Evolutionary conservation across 2,888 invertebrate genomes (phyloP), one percentile per base, ranked within the genome.

Genomic region (Spisula solida): DNA sequence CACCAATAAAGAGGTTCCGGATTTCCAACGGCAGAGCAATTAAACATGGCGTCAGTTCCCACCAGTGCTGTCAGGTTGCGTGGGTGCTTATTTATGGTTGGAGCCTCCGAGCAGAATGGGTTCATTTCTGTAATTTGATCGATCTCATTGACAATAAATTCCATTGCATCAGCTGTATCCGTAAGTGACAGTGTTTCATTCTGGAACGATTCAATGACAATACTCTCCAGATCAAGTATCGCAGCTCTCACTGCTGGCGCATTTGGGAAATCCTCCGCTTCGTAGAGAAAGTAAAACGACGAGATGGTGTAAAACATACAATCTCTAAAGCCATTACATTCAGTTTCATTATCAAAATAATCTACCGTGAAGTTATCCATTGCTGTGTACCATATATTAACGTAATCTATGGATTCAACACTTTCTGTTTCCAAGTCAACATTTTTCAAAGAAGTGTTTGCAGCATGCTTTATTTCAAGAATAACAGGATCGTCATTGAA

Each of bases 261-360:
- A 34, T 90, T 84, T 41, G 80, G 75, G 75, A 83, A 56, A 6
- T 75, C 29, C 56, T 90, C 90, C 18, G 80, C 56, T 41, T 70
- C 55, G 48, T 90, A 88, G 2, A 90, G 41, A n/a, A 78, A 86
- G 70, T 88, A 87, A 47, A 90, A 81, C 10, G 78, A 29, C 16
- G 88, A 66, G 14, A 88, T 75, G 2, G 90, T 70, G 56, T 81
- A 88, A 16, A 86, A 87, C 4, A 87, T 29, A 25, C 90, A 90
- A 48, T 90, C 90, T 25, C 79, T 79, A 48, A 90, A 90, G 14
- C 47, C 84, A 5, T 20, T 51, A 81, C 90, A 90, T 41, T 88
- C 82, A 14, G 56, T 47, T 34, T 81, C 82, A 56, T n/a, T n/a
- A n/a, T 81, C 47, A 20, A 90, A 90, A 56, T 66, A 86, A 1